Conservation (phyloP, 1,140 invertebrate species). For the Listronotus bonariensis region DNA sequence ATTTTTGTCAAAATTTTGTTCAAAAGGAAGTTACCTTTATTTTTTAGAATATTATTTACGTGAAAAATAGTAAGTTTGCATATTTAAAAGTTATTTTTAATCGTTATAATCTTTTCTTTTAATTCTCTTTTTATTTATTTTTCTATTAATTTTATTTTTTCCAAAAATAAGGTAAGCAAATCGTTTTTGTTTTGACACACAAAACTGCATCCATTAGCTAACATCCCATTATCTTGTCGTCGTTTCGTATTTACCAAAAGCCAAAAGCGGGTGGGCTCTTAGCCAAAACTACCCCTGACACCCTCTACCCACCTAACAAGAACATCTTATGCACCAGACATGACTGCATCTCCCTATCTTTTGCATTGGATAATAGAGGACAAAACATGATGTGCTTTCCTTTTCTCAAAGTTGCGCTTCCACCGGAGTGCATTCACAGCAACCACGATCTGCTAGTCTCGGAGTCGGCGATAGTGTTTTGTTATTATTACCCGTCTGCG, state of each 20-base stretch:
- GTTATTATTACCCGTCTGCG: slow-evolving; percentile 28
- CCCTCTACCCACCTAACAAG: slow-evolving; percentile 12
- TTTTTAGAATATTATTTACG: too few relatives aligned
- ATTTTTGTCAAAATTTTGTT: too few relatives aligned
- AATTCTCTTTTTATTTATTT: too few relatives aligned
- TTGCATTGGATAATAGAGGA: slow-evolving; percentile 13
- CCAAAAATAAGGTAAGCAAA: too few relatives aligned
- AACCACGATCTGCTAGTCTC: slow-evolving; percentile 33
- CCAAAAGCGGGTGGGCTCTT: slow-evolving; percentile 15
- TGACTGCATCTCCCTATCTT: slow-evolving; percentile 22
- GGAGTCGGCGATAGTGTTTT: slow-evolving; percentile 24
- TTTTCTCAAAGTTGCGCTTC: slow-evolving; percentile 31
- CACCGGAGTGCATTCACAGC: slow-evolving; percentile 37
- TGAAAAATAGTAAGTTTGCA: too few relatives aligned
- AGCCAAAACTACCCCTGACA: slow-evolving; percentile 15
- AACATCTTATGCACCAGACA: slow-evolving; percentile 16
- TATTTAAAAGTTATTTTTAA: too few relatives aligned
- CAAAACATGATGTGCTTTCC: slow-evolving; percentile 7
- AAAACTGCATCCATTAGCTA: slow-evolving; percentile 6
- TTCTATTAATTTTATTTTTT: too few relatives aligned
- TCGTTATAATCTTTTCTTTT: too few relatives aligned
- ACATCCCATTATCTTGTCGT: slow-evolving; percentile 20
- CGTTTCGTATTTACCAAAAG: slow-evolving; percentile 15
- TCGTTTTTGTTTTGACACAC: too few relatives aligned
- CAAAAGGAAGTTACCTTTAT: too few relatives aligned